phyloP scores from a whole-genome alignment of 1,140 invertebrate genomes.

The Spodoptera litura region DNA sequence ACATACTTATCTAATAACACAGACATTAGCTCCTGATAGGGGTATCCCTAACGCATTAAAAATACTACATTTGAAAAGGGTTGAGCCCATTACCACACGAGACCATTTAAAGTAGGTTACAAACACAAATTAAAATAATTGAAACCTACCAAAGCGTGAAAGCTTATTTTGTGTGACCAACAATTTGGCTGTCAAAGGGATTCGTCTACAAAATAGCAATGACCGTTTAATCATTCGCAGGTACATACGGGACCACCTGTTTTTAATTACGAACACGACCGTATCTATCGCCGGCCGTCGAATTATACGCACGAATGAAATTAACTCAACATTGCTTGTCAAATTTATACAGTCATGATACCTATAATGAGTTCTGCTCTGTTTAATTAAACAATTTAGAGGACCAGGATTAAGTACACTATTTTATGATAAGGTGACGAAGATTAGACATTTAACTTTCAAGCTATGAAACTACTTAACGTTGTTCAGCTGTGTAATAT shows the following conservation, averaged over 20 bases:
- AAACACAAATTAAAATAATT: slow-evolving; percentile 28
- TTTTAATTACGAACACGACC: slow-evolving; percentile 58
- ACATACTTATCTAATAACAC: too few species aligned
- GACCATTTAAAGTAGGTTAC: slow-evolving; percentile 16
- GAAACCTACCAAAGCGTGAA: slow-evolving; percentile 31
- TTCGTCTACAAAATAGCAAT: slow-evolving; percentile 37
- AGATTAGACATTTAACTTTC: too few species aligned
- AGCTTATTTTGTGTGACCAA: slow-evolving; percentile 31
- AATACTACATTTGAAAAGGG: slow-evolving; percentile 17
- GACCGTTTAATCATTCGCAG: slow-evolving; percentile 40
- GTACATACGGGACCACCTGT: slow-evolving; percentile 51
- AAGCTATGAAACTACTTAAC: too few species aligned
- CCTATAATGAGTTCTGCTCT: slow-evolving; percentile 36
- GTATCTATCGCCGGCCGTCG: slow-evolving; percentile 46
- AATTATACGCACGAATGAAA: slow-evolving; percentile 57
- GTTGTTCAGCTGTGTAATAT: too few species aligned
- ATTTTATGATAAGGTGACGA: too few species aligned
- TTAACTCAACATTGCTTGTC: slow-evolving; percentile 49
- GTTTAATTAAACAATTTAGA: slow-evolving; percentile 20
- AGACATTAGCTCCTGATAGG: background rate
- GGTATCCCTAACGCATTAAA: background rate
- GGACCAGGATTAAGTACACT: background rate
- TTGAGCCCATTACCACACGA: background rate
- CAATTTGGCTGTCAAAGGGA: slow-evolving; percentile 30
- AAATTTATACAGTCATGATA: slow-evolving; percentile 48